Base-by-base conservation (phyloP, 2,888 invertebrate species). In the Eristalis tenax region DNA sequence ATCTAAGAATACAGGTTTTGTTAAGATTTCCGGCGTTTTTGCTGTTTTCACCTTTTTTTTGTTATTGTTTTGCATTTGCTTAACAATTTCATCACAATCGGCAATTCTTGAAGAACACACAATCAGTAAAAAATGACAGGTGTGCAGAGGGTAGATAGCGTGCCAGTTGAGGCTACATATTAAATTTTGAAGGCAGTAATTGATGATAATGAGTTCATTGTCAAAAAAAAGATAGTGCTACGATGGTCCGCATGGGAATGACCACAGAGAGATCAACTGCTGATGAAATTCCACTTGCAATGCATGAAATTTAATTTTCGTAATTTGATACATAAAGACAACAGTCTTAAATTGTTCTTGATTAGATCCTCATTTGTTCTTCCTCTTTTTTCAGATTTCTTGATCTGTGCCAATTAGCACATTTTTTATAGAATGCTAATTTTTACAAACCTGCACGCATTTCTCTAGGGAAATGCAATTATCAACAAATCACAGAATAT, bases 1-100 rank as follows among this genome's bases (percentile, higher is more conserved):
- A n/a, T 18, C 18, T 10, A 50, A 18, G 18, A 50, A 50, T 50
- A 50, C 50, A n/a, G 50, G 50, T 50, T 50, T 13, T 50, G 50
- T 18, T 50, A 18, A 50, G 50, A 50, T 50, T 50, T 18, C n/a
- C 18, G 18, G 8, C 50, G 5, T 18, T 35, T 18, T 8, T 13
- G 4, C 13, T 13, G 66, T 18, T 38, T 43, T 38, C 11, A 38
- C n/a, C 57, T 59, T n/a, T 32, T 13, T 61, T 56, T 63, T 26
- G 13, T n/a, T n/a, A 15, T 28, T 5, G 13, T 6, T 59, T 38
- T 28, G 59, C 59, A 59, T 26, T 50, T 8, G 18, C 68, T 68
- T 76, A 4, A n/a, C 38, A 69, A 40, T 64, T 57, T 75, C 63
- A 69, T 56, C 69, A 64, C 40, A 75, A 50, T 69, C 38, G 56